phyloP scores from a whole-genome alignment of 1,140 invertebrate species.

The Zaprionus kolodkinae region DNA sequence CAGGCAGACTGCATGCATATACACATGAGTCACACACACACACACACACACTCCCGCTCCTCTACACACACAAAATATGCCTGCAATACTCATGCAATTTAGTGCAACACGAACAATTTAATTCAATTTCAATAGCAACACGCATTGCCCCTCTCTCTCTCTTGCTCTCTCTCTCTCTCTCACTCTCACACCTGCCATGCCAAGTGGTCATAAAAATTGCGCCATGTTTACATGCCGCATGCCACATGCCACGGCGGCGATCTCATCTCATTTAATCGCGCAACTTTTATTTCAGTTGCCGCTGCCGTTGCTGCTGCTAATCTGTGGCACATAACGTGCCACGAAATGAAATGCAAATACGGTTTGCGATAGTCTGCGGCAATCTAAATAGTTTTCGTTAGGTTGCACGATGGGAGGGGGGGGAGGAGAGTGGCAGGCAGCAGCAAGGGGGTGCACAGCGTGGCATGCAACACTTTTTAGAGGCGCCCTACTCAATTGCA shows the following conservation, averaged over 20 bases:
- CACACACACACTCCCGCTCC: not conserved
- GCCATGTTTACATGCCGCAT: constrained; percentile 52
- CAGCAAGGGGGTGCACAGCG: not conserved
- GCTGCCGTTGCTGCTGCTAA: constrained; percentile 49
- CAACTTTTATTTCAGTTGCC: constrained; percentile 60
- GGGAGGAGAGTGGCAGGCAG: not conserved
- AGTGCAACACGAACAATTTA: constrained; percentile 79
- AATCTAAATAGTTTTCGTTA: constrained; percentile 31
- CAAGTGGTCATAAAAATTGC: constrained; percentile 61
- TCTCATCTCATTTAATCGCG: constrained; percentile 74
- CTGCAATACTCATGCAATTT: constrained; percentile 53
- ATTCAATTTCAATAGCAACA: constrained; percentile 80
- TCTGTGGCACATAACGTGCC: constrained; percentile 65
- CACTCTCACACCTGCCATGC: constrained; percentile 37
- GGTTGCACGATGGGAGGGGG: not conserved
- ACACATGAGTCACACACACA: constrained; percentile 3
- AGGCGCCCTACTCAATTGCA: constrained; percentile 68
- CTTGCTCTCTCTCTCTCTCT: not conserved
- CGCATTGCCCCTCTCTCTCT: constrained; percentile 2
- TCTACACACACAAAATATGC: constrained; percentile 6
- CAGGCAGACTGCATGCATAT: not conserved
- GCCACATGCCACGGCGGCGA: constrained; percentile 13
- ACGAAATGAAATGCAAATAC: constrained; percentile 63
- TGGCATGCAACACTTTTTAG: constrained; percentile 43
- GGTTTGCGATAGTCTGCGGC: constrained; percentile 10